These are phyloP conservation scores for Zaprionus africanus DNA, from an alignment of 1,140 invertebrate genomes.

Conservation along the genomic window DNA sequence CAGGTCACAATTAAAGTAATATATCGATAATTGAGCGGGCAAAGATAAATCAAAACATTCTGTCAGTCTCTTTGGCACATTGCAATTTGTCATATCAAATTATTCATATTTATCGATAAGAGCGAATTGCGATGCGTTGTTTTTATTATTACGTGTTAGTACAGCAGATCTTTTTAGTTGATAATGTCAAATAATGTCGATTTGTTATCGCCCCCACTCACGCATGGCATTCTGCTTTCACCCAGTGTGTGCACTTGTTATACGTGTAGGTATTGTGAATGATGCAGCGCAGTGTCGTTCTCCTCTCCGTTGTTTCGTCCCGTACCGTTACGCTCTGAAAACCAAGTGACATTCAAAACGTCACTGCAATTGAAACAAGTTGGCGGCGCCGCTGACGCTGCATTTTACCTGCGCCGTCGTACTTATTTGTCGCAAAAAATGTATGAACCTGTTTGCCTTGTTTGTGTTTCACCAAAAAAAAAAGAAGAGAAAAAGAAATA, in stretches of 20 bases:
- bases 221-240: conserved; percentile 46
- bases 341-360: conserved; percentile 74
- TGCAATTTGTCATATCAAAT: conserved; percentile 1
- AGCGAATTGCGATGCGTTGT: not conserved
- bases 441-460: conserved; percentile 77
- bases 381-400: conserved; percentile 42
- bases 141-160: not conserved
- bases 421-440: conserved; percentile 63
- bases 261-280: conserved; percentile 54
- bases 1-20: not conserved
- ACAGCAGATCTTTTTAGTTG: not conserved
- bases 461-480: conserved; percentile 57
- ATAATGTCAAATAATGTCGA: not conserved
- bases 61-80: not conserved
- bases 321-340: conserved; percentile 54
- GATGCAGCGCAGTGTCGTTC: conserved; percentile 1
- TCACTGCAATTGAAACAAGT: conserved; percentile 48
- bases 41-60: not conserved
- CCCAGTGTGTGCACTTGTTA: conserved; percentile 35
- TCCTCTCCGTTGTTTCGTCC: not conserved
- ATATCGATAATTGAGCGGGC: not conserved
- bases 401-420: conserved; percentile 30
- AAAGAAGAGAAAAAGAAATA: conserved; percentile 40
- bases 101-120: not conserved
- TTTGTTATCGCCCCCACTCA: conserved; percentile 3